Percentiles rank a stretch among this genome's conserved stretches.
These are phyloP conservation scores for Aspidiotus rigidus DNA, from an alignment of 2,888 invertebrate species.

Conservation along the genomic window DNA sequence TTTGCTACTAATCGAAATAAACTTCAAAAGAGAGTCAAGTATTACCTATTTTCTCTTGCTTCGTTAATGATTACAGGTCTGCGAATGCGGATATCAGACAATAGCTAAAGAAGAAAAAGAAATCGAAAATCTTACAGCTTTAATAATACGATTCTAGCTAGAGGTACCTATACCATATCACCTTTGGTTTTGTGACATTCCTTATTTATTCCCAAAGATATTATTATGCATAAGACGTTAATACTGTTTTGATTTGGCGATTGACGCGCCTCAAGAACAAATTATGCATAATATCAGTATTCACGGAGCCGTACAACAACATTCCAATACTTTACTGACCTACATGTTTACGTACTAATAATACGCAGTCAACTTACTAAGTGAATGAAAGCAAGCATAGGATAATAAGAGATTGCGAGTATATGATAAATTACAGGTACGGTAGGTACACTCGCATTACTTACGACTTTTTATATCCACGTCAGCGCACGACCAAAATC, in stretches of 20 bases:
- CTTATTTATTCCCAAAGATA: no score
- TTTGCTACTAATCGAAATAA: no score
- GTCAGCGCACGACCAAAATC: conserved; percentile 94
- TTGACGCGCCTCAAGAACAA: neutral
- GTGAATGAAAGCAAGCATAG: neutral
- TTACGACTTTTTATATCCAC: conserved; percentile 59
- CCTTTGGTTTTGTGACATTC: no score
- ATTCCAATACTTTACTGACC: conserved; percentile 5
- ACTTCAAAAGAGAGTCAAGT: no score
- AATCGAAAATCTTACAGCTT: no score
- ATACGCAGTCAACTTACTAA: neutral
- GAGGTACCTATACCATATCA: no score
- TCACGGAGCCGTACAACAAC: neutral
- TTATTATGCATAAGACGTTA: neutral
- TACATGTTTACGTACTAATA: conserved; percentile 1
- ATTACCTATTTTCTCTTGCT: no score
- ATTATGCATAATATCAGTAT: neutral
- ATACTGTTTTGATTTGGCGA: neutral
- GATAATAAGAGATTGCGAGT: neutral
- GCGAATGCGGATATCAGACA: no score
- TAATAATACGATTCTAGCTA: no score
- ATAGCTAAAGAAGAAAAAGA: no score
- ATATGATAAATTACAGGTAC: conserved; percentile 2
- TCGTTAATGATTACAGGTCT: no score
- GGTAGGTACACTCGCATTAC: conserved; percentile 35